Base-by-base conservation (phyloP, 1,140 invertebrate species). In the Drosophila sulfurigaster region DNA sequence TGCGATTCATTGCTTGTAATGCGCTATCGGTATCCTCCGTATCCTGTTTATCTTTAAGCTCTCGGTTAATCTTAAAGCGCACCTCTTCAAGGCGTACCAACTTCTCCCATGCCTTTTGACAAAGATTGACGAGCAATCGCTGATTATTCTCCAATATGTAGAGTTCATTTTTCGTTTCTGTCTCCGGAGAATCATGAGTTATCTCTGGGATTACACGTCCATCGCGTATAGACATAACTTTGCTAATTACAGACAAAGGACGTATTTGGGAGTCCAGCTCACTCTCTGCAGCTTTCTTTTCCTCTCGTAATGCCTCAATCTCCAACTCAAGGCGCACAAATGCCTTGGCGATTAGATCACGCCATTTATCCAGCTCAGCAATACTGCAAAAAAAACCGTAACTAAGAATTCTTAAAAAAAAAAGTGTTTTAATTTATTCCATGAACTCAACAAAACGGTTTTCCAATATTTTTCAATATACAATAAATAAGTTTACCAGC, bases 21-120 rank as follows among this genome's bases (percentile, higher is more conserved):
- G 96, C 95, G 51, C 94, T 94, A 87, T 98, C 97, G 77, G 98
- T 96, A 72, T 95, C 94, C 20, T 97, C 93, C 0, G 97, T 94
- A 88, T 96, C 95, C 38, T 94, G 94, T 92, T 98, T 98, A 90
- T 98, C 96, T 52, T 95, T 95, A 1, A 98, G 92, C 91, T 98
- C 97, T 7, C 96, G 89, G 52, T 94, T 93, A 1, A 98, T 91
- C 91, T 96, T 95, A 78, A 96, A 96, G 69, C 95, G 95, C 0
- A 97, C 94, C 68, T 97, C 96, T 92, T 97, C 96, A 16, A 98
- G 92, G 46, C 95, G 94, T 88, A 96, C 96, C 10, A 97, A 93
- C 92, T 97, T 97, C 91, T 98, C 96, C 96, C 97, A 98, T 0
- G 96, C 94, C 32, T 95, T 95, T 85, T 97, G 95, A 74, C 96